phyloP scores from a whole-genome alignment of 2,113 vertebrate genomes.

The Sardina pilchardus region DNA sequence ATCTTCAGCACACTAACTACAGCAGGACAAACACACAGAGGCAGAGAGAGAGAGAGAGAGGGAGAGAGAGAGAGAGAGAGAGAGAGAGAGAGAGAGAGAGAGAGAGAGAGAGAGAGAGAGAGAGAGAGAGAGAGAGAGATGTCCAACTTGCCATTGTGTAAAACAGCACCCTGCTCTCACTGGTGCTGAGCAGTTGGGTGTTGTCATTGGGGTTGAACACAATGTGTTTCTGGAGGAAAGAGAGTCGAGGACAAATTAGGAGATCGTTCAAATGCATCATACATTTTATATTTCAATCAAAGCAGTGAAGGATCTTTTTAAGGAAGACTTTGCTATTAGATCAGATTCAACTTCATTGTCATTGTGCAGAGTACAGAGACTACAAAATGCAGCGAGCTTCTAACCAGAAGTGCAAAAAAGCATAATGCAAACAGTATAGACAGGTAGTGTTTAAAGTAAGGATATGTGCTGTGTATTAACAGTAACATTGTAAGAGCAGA shows the following conservation, averaged over 20 bases:
- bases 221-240: conserved; percentile 67
- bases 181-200: conserved; percentile 84
- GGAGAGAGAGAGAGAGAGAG: not conserved
- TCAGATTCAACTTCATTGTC: too few species aligned
- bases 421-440: too few species aligned
- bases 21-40: not conserved
- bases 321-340: not conserved
- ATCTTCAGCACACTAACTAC: not conserved
- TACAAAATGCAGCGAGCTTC: too few species aligned
- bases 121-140: conserved; percentile 11
- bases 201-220: conserved; percentile 78
- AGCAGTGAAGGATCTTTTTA: too few species aligned
- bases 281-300: too few species aligned
- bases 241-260: not conserved
- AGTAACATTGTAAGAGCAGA: too few species aligned
- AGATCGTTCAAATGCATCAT: not conserved
- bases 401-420: too few species aligned
- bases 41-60: conserved; percentile 10
- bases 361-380: too few species aligned
- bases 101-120: not conserved
- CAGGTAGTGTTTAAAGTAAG: too few species aligned
- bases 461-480: too few species aligned
- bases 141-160: conserved; percentile 80
- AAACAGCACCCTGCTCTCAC: conserved; percentile 78
- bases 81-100: not conserved